Conservation (phyloP, 2,888 invertebrate species). For the Pharmacophagus antenor region DNA sequence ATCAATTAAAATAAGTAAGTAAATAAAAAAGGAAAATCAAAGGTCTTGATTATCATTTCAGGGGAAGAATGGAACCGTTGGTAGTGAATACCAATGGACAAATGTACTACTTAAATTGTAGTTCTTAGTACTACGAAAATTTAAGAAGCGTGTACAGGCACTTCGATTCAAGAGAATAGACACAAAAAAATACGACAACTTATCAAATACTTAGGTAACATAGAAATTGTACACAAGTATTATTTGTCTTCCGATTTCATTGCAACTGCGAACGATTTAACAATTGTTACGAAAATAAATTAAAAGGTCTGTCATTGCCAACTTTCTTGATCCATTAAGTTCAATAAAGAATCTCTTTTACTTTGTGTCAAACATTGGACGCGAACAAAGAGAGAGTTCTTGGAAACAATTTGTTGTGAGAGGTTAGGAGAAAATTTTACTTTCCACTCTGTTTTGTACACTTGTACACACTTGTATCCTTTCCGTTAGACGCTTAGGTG, state of each 20-base stretch:
- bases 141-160: no score
- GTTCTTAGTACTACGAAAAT: no score
- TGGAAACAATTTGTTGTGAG: constrained; percentile 9
- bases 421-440: not conserved
- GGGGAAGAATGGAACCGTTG: no score
- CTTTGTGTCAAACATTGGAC: constrained; percentile 10
- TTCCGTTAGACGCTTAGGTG: not conserved
- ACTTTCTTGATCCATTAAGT: constrained; percentile 7
- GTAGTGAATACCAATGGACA: no score
- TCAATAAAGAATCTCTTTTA: constrained; percentile 9
- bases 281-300: not conserved
- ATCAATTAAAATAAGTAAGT: no score
- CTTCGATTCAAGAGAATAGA: no score
- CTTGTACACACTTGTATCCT: not conserved
- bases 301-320: constrained; percentile 4
- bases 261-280: not conserved
- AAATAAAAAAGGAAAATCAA: no score
- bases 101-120: no score
- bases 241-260: not conserved
- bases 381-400: constrained; percentile 5
- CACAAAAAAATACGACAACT: no score
- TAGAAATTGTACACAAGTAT: not conserved
- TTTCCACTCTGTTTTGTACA: not conserved
- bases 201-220: no score
- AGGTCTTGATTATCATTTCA: no score